Conservation (phyloP, 2,797 vertebrate species). For the Sebastes vulpes region DNA sequence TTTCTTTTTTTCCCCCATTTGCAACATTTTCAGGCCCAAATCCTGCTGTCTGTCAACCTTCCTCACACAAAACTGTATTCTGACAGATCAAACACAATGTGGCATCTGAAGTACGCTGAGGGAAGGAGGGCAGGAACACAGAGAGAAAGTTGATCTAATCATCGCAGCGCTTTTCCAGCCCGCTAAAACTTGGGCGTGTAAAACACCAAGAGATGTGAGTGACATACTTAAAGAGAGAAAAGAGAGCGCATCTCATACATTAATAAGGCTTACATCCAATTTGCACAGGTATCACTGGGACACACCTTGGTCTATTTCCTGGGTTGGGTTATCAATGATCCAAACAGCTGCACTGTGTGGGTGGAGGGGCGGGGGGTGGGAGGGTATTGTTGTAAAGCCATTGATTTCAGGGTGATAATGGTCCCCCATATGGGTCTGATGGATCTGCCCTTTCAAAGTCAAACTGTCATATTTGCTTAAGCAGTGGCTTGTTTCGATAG, state of each 20-base stretch:
- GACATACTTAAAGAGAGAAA: constrained; percentile 2
- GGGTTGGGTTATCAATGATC: constrained; percentile 33
- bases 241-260: constrained; percentile 35
- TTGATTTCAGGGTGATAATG: constrained; percentile 58
- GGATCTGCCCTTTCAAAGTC: constrained; percentile 14
- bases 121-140: neutral
- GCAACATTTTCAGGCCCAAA: neutral
- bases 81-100: constrained; percentile 31
- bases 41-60: constrained; percentile 7
- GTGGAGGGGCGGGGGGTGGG: neutral
- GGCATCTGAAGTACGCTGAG: neutral
- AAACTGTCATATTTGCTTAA: constrained; percentile 10
- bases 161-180: neutral
- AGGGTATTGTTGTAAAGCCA: constrained; percentile 22
- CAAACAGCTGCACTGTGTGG: constrained; percentile 42
- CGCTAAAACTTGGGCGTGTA: constrained; percentile 17
- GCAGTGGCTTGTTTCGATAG: neutral
- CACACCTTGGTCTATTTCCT: constrained; percentile 69
- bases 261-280: constrained; percentile 50
- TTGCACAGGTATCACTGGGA: constrained; percentile 51
- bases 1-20: neutral
- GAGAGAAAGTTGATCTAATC: constrained; percentile 12
- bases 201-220: constrained; percentile 25
- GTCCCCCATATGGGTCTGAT: constrained; percentile 29
- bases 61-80: neutral